A percentile compares a stretch with the other conserved stretches of the same genome.
These are phyloP conservation scores for Strix occidentalis DNA, from an alignment of 2,797 vertebrate genomes.

Conservation along the genomic window DNA sequence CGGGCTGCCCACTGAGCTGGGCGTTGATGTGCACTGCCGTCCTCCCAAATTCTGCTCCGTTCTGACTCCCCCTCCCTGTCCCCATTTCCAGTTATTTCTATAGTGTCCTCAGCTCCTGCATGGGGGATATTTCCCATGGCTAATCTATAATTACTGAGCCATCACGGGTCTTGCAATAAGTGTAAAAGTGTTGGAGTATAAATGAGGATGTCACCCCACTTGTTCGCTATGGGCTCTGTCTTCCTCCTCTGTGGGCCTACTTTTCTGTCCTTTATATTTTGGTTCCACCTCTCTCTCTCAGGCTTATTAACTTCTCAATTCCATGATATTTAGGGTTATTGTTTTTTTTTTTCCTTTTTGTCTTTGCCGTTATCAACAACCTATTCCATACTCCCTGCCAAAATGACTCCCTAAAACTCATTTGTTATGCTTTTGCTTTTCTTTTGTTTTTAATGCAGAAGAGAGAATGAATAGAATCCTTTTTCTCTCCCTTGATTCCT, in stretches of 20 bases:
- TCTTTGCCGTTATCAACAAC: neutral
- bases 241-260: neutral
- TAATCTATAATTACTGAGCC: constrained; percentile 27
- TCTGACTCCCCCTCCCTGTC: neutral
- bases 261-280: neutral
- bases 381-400: neutral
- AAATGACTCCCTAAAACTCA: neutral
- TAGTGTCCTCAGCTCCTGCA: neutral
- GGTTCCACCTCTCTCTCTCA: neutral
- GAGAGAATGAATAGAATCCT: neutral
- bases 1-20: fast-evolving
- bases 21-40: fast-evolving
- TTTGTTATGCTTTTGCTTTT: neutral
- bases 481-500: neutral
- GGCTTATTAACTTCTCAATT: neutral
- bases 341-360: neutral
- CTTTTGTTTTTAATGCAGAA: neutral
- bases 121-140: neutral
- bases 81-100: neutral
- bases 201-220: neutral
- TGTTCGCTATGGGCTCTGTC: neutral
- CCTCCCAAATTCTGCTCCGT: fast-evolving
- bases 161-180: neutral
- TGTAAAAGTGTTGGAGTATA: neutral
- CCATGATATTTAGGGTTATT: neutral